Evolutionary conservation across 2,888 invertebrate species (phyloP).

Genomic region (Trachelus iudaicus): DNA sequence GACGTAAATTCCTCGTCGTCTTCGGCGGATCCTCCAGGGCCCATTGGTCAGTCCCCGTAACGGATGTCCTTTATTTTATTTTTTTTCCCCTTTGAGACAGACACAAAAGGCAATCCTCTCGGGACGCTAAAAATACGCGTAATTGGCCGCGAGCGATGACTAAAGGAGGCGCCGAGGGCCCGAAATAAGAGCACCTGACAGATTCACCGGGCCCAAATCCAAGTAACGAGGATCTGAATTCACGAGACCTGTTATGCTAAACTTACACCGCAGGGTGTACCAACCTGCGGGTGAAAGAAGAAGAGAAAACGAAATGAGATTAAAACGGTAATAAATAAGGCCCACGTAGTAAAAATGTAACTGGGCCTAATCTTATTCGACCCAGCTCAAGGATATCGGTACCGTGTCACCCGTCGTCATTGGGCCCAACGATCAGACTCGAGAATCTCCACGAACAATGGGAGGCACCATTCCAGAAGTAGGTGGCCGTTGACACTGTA

Average conservation of each 20-base stretch:
- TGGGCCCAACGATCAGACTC: no score
- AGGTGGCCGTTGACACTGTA: no score
- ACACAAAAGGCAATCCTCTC: slow-evolving; percentile 18
- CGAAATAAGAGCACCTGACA: slow-evolving; percentile 15
- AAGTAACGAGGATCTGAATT: slow-evolving; percentile 10
- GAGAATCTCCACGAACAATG: no score
- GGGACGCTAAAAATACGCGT: slow-evolving; percentile 19
- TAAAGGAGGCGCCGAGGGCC: slow-evolving; percentile 2
- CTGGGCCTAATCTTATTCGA: no score
- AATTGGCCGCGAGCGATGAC: slow-evolving; percentile 12
- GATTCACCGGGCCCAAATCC: slow-evolving; percentile 12
- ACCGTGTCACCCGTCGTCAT: no score
- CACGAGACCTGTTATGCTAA: slow-evolving; percentile 6
- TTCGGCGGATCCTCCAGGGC: background rate
- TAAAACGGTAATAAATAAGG: no score
- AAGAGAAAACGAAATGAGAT: no score
- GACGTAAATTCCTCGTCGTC: no score
- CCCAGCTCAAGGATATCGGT: no score
- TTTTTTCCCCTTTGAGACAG: background rate
- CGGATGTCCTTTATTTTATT: slow-evolving; percentile 5
- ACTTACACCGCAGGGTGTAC: background rate
- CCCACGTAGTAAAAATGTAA: no score
- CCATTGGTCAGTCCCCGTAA: slow-evolving; percentile 15
- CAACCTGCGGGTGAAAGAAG: background rate
- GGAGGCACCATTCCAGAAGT: no score